These are phyloP conservation scores for Jaculus jaculus DNA, from an alignment of 2,113 vertebrate species.

Conservation along the genomic window DNA sequence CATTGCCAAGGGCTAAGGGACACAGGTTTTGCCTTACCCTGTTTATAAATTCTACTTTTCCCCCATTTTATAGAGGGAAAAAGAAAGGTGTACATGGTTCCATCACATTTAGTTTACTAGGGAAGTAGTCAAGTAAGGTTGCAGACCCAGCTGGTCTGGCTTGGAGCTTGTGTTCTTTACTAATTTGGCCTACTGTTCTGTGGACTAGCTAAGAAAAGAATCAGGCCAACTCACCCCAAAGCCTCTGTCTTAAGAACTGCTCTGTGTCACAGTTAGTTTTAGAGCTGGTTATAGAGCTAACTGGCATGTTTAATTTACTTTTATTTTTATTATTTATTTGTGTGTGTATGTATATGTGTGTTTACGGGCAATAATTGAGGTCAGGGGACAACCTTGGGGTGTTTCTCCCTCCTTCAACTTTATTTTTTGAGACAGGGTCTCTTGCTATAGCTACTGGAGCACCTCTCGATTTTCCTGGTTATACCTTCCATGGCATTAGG, in stretches of 20 bases:
- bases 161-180: background rate
- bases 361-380: too few relatives aligned
- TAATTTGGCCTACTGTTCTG: background rate
- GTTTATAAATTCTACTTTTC: background rate
- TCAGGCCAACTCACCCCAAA: background rate
- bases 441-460: too few relatives aligned
- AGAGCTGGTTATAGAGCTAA: background rate
- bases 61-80: background rate
- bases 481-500: too few relatives aligned
- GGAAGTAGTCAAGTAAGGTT: background rate
- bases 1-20: too few relatives aligned
- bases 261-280: background rate
- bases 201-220: background rate
- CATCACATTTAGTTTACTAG: background rate
- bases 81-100: background rate
- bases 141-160: background rate
- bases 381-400: too few relatives aligned
- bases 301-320: background rate
- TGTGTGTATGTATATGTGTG: too few relatives aligned
- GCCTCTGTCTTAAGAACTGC: background rate
- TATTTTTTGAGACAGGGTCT: too few relatives aligned
- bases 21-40: too few relatives aligned
- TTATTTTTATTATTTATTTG: background rate
- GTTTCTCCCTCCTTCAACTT: too few relatives aligned
- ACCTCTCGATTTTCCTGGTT: too few relatives aligned